phyloP scores from a whole-genome alignment of 2,888 invertebrate genomes.

The Drosophila phalerata region DNA sequence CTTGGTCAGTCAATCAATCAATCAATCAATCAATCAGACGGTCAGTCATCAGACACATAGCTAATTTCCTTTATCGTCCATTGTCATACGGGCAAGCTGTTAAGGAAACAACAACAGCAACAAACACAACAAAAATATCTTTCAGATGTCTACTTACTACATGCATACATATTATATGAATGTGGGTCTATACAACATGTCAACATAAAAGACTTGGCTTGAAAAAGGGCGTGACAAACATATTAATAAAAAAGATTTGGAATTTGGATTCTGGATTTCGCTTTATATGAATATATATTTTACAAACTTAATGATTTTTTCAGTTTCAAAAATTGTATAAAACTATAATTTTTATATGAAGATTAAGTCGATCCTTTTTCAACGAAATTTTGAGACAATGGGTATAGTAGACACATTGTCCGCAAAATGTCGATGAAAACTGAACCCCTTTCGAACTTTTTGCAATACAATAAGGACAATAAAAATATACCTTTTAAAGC shows the following conservation, averaged over 20 bases:
- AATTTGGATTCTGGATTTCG: no score
- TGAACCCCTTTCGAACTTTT: not conserved
- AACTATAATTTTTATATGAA: no score
- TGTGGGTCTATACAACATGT: slow-evolving; percentile 20
- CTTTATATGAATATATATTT: no score
- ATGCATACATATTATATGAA: not conserved
- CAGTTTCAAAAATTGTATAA: no score
- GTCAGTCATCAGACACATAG: slow-evolving; percentile 7
- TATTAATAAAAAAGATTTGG: not conserved
- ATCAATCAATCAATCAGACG: not conserved
- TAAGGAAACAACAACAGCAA: slow-evolving; percentile 4
- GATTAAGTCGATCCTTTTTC: not conserved
- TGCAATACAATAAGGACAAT: not conserved
- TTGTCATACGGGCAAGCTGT: slow-evolving; percentile 49
- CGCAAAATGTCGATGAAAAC: not conserved
- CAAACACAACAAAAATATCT: slow-evolving; percentile 8
- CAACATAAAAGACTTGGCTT: not conserved
- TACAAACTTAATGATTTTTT: no score
- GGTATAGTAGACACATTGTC: not conserved
- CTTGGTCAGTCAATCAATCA: slow-evolving; percentile 6
- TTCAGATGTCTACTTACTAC: slow-evolving; percentile 2
- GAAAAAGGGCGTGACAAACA: not conserved
- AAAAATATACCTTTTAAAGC: no score
- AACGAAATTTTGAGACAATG: not conserved
- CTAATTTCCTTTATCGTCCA: slow-evolving; percentile 39